These are phyloP conservation scores for Schlechtendalia chinensis DNA, from an alignment of 1,140 invertebrate genomes.

Conservation along the genomic window DNA sequence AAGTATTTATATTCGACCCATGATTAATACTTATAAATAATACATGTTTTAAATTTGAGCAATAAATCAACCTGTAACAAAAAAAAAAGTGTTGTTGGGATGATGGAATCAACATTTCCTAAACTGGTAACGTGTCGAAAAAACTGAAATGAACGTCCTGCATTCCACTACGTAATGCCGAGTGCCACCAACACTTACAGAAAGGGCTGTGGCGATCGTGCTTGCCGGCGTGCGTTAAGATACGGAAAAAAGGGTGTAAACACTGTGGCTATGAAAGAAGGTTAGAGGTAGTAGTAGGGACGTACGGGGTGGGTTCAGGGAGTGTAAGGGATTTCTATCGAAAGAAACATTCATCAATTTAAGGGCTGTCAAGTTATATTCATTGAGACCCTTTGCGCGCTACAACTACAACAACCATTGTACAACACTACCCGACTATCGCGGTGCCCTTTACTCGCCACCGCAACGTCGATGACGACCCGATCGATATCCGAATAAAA, in stretches of 20 bases:
- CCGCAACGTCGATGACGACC: background rate
- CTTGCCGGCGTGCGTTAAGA: background rate
- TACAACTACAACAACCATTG: background rate
- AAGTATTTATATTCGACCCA: too few relatives aligned
- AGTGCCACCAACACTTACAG: background rate
- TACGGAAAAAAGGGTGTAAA: background rate
- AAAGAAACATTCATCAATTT: slow-evolving; percentile 48
- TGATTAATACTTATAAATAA: too few relatives aligned
- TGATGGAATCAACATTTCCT: too few relatives aligned
- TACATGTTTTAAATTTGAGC: too few relatives aligned
- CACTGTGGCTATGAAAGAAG: background rate
- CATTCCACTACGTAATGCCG: background rate
- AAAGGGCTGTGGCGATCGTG: too few relatives aligned
- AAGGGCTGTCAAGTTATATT: slow-evolving; percentile 44
- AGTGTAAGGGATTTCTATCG: background rate
- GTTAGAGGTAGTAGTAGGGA: too few relatives aligned
- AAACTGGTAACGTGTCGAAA: too few relatives aligned
- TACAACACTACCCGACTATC: background rate
- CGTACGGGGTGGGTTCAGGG: background rate
- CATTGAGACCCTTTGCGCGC: slow-evolving; percentile 4
- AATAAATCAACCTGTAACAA: too few relatives aligned
- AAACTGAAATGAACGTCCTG: too few relatives aligned
- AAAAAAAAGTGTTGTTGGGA: too few relatives aligned
- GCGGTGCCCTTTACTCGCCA: background rate
- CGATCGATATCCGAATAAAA: slow-evolving; percentile 24